Conservation (phyloP, 2,797 vertebrate species). For the Hydrophis major region DNA sequence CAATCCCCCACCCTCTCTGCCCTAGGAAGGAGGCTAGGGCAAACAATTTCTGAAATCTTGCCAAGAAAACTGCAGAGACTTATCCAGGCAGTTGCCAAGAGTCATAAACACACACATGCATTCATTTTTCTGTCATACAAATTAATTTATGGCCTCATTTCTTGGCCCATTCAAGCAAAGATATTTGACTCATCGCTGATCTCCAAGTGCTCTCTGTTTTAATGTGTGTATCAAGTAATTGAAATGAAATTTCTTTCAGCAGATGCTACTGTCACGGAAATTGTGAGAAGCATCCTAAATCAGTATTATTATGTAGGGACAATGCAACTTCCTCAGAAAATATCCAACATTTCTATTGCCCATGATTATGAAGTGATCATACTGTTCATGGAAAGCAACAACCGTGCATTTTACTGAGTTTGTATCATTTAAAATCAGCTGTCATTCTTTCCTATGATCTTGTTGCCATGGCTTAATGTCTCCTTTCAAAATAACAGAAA, state of each 20-base stretch:
- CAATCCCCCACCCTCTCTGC: not conserved
- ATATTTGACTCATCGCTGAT: conserved; percentile 50
- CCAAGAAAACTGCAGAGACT: not conserved
- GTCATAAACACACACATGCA: not conserved
- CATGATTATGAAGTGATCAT: conserved; percentile 54
- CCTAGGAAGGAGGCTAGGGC: not conserved
- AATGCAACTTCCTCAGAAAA: conserved; percentile 54
- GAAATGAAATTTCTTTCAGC: conserved; percentile 55
- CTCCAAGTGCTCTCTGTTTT: conserved; percentile 34
- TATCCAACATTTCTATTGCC: conserved; percentile 46
- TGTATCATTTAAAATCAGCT: conserved; percentile 49
- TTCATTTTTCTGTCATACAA: conserved; percentile 34
- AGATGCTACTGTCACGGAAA: conserved; percentile 52
- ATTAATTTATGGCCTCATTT: conserved; percentile 18
- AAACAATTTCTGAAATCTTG: not conserved
- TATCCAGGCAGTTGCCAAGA: not conserved
- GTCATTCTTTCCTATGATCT: conserved; percentile 42
- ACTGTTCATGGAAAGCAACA: conserved; percentile 36
- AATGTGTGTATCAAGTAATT: conserved; percentile 42
- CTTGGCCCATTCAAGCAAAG: conserved; percentile 17
- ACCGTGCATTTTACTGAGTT: conserved; percentile 14
- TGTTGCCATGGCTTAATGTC: conserved; percentile 35
- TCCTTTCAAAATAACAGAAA: conserved; percentile 41
- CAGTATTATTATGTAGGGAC: conserved; percentile 54
- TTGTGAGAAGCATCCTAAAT: conserved; percentile 58